These are phyloP conservation scores for Aproaerema taeniolella DNA, from an alignment of 2,888 invertebrate genomes.

Conservation along the genomic window DNA sequence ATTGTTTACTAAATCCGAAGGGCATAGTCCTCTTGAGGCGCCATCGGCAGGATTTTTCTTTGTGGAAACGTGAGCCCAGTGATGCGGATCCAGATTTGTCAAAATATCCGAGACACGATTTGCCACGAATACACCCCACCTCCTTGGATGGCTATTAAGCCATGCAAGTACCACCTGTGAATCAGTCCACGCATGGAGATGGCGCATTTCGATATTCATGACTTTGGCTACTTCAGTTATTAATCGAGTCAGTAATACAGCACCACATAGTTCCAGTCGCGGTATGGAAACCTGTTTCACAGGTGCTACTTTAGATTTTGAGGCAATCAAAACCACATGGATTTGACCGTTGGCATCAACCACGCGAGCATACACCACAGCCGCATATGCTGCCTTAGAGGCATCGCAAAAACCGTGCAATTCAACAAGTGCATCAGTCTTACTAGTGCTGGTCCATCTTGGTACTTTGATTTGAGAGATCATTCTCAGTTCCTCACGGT, in stretches of 20 bases:
- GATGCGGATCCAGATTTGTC: conserved; percentile 3
- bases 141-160: conserved; percentile 24
- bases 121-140: conserved; percentile 22
- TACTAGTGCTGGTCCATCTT: conserved; percentile 5
- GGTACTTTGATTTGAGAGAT: neutral
- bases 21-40: conserved; percentile 1
- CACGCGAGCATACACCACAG: conserved; percentile 14
- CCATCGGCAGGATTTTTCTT: conserved; percentile 1
- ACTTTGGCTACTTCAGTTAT: conserved; percentile 17
- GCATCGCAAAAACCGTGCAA: conserved; percentile 18
- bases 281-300: conserved; percentile 16
- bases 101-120: conserved; percentile 22
- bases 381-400: conserved; percentile 15
- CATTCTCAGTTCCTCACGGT: conserved; percentile 14
- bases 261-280: conserved; percentile 20
- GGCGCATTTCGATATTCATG: conserved; percentile 10
- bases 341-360: conserved; percentile 3
- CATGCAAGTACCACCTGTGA: conserved; percentile 25
- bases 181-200: conserved; percentile 28
- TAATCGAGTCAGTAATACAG: conserved; percentile 17
- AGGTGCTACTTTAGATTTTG: conserved; percentile 18
- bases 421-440: neutral
- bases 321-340: conserved; percentile 12
- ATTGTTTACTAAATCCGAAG: no score
- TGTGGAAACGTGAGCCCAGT: conserved; percentile 2